These are phyloP conservation scores for Macrocentrus cingulum DNA, from an alignment of 1,140 invertebrate genomes.

Conservation along the genomic window DNA sequence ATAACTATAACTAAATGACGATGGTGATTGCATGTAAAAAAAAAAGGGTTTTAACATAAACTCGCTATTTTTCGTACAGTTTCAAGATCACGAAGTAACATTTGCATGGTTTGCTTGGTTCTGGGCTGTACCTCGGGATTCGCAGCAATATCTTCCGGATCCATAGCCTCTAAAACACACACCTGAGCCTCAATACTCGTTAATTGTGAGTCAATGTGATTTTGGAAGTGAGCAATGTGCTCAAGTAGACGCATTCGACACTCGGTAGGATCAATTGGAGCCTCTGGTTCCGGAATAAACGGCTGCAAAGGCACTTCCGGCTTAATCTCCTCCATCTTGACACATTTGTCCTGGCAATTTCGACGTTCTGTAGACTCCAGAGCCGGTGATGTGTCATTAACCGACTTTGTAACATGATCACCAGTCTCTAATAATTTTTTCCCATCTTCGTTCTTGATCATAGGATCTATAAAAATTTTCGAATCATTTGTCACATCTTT, in stretches of 20 bases:
- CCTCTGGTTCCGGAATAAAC: slow-evolving; percentile 73
- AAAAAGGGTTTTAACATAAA: slow-evolving; percentile 21
- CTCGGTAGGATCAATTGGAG: slow-evolving; percentile 75
- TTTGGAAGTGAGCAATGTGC: slow-evolving; percentile 76
- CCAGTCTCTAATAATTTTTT: too few species aligned
- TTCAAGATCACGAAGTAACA: slow-evolving; percentile 52
- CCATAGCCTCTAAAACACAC: slow-evolving; percentile 49
- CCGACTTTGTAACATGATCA: too few species aligned
- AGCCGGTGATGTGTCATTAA: too few species aligned
- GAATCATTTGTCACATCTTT: slow-evolving; percentile 25
- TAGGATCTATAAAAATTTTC: slow-evolving; percentile 44
- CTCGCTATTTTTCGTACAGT: slow-evolving; percentile 49
- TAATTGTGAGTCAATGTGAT: slow-evolving; percentile 70
- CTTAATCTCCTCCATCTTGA: neutral
- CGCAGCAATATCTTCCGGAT: slow-evolving; percentile 36
- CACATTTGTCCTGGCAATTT: slow-evolving; percentile 27
- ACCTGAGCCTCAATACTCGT: slow-evolving; percentile 77
- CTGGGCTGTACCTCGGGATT: slow-evolving; percentile 41
- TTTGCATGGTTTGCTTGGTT: slow-evolving; percentile 54
- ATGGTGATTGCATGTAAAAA: too few species aligned
- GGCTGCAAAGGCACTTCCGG: slow-evolving; percentile 35
- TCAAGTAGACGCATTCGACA: slow-evolving; percentile 76
- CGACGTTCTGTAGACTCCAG: too few species aligned
- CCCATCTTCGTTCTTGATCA: slow-evolving; percentile 39
- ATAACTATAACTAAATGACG: too few species aligned